These are phyloP conservation scores for Lasioglossum malachurum DNA, from an alignment of 2,888 invertebrate genomes.

Conservation along the genomic window DNA sequence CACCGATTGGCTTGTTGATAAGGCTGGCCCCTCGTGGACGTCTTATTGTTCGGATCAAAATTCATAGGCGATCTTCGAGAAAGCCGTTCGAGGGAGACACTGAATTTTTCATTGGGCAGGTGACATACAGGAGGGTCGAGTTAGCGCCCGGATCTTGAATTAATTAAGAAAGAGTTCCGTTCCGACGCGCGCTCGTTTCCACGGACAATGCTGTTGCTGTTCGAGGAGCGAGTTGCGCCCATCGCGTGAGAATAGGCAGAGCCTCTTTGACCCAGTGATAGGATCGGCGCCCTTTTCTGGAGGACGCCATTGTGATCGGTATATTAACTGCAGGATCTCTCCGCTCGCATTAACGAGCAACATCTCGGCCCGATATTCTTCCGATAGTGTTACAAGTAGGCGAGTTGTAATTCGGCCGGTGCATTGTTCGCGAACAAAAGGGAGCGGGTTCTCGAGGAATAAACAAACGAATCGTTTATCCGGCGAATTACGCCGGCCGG, in stretches of 20 bases:
- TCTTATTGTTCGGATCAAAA: neutral
- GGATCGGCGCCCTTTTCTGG: neutral
- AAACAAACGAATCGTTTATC: slow-evolving; percentile 42
- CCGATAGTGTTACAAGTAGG: neutral
- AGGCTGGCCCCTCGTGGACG: neutral
- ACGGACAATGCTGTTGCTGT: neutral
- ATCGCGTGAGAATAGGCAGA: neutral
- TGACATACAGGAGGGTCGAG: neutral
- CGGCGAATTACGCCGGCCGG: slow-evolving; percentile 34
- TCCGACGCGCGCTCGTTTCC: neutral
- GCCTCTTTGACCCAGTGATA: neutral
- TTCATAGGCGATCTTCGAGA: neutral
- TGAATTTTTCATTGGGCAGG: slow-evolving; percentile 11
- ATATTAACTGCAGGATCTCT: slow-evolving; percentile 3
- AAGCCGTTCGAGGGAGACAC: slow-evolving; percentile 7
- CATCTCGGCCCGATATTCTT: neutral
- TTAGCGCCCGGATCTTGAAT: neutral
- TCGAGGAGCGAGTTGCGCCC: neutral
- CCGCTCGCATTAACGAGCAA: neutral
- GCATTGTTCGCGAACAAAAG: slow-evolving; percentile 13
- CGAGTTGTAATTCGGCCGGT: slow-evolving; percentile 7
- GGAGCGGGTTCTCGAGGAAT: neutral
- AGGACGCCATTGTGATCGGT: neutral
- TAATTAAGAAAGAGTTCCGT: neutral
- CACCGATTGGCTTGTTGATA: slow-evolving; percentile 25